Evolutionary conservation across 1,140 invertebrate species (phyloP).

Genomic region (Schlechtendalia chinensis): DNA sequence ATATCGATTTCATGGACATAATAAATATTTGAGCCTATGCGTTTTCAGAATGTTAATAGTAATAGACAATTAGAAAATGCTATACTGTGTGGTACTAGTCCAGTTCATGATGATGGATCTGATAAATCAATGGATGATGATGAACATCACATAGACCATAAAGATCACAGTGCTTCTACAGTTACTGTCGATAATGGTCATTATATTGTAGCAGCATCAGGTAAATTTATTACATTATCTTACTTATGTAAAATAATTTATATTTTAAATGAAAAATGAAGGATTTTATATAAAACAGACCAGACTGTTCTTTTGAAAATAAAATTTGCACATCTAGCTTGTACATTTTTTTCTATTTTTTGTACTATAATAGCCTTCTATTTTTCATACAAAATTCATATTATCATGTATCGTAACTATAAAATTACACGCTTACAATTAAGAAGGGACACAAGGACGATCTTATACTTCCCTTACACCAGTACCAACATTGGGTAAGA

Average conservation of each 20-base stretch:
- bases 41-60: conserved; percentile 35
- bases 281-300: not conserved
- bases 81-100: conserved; percentile 30
- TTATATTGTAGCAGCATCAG: conserved; percentile 45
- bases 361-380: not conserved
- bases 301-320: not conserved
- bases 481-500: conserved; percentile 56
- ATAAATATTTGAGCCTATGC: not conserved
- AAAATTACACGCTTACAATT: conserved; percentile 46
- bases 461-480: conserved; percentile 56
- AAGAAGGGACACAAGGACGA: conserved; percentile 53
- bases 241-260: not conserved
- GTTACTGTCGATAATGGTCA: conserved; percentile 44
- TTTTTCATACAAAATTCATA: conserved; percentile 25
- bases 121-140: conserved; percentile 45
- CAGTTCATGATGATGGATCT: conserved; percentile 45
- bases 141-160: conserved; percentile 26
- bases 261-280: conserved; percentile 20
- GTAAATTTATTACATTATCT: not conserved
- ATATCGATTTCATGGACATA: not conserved
- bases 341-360: not conserved
- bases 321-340: not conserved
- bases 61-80: conserved; percentile 40
- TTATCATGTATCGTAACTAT: conserved; percentile 23
- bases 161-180: conserved; percentile 31